Evolutionary conservation across 2,113 vertebrate species (phyloP).

Genomic region (Microtus oregoni): DNA sequence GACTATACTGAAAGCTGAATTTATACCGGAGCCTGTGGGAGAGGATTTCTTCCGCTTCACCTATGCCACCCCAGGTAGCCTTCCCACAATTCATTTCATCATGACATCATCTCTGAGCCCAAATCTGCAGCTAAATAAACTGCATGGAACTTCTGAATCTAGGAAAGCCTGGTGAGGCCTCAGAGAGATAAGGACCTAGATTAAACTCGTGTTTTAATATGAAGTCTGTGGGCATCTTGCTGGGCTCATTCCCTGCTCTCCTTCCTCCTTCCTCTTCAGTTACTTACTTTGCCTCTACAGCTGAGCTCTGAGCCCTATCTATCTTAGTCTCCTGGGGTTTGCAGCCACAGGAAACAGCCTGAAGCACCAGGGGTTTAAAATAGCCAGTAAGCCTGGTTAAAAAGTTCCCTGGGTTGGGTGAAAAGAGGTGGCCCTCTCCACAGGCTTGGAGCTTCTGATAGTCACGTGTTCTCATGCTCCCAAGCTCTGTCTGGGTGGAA

Average conservation of each 20-base stretch:
- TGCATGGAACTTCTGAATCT: not conserved
- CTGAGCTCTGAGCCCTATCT: not conserved
- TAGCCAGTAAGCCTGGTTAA: not conserved
- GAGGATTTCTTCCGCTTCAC: not conserved
- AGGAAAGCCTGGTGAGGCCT: not conserved
- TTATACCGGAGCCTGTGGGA: not conserved
- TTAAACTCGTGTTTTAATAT: not conserved
- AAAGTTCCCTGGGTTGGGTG: not conserved
- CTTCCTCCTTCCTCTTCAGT: not conserved
- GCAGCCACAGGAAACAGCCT: not conserved
- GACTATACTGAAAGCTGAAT: not conserved
- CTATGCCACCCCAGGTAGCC: not conserved
- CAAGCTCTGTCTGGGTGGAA: not conserved
- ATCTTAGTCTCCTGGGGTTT: not conserved
- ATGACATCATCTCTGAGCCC: not conserved
- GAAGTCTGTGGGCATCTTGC: not conserved
- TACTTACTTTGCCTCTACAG: not conserved
- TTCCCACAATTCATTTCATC: not conserved
- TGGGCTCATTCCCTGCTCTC: not conserved
- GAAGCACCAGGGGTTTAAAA: not conserved
- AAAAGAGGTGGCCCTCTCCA: too few species aligned
- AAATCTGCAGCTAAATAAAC: not conserved
- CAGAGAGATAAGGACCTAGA: not conserved
- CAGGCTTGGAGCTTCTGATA: not conserved
- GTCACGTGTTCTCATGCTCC: not conserved